Evolutionary conservation across 2,888 invertebrate species (phyloP).

Genomic region (Drosophila parthenogenetica): DNA sequence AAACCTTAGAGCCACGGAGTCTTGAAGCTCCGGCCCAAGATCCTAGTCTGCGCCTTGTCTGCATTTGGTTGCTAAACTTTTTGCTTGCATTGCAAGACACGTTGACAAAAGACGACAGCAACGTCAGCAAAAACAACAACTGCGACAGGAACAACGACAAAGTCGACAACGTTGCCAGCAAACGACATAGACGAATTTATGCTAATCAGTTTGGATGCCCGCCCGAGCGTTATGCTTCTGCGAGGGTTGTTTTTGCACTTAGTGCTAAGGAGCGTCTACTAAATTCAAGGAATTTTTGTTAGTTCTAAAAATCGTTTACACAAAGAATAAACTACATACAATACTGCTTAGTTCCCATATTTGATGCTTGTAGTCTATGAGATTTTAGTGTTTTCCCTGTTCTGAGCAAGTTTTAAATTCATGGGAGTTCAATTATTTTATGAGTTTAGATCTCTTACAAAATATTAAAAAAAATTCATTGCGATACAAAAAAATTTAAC

Average conservation of each 20-base stretch:
- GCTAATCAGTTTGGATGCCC: constrained; percentile 73
- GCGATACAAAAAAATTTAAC: too few relatives aligned
- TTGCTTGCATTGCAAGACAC: constrained; percentile 75
- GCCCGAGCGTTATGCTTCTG: constrained; percentile 37
- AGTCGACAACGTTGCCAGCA: constrained; percentile 56
- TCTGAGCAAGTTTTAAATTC: too few relatives aligned
- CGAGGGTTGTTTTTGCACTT: constrained; percentile 40
- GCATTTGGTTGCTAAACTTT: constrained; percentile 60
- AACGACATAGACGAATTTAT: constrained; percentile 78
- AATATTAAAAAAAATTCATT: too few relatives aligned
- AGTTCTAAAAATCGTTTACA: background rate
- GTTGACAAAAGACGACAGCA: constrained; percentile 76
- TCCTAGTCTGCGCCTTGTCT: constrained; percentile 47
- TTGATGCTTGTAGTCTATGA: too few relatives aligned
- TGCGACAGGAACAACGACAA: constrained; percentile 14
- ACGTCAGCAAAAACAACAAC: constrained; percentile 20
- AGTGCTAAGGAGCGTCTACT: constrained; percentile 30
- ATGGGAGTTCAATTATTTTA: too few relatives aligned
- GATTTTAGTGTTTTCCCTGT: too few relatives aligned
- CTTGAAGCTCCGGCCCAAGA: constrained; percentile 28
- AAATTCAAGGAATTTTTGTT: constrained; percentile 22
- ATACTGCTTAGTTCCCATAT: too few relatives aligned
- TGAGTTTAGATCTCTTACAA: too few relatives aligned
- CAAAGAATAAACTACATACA: background rate
- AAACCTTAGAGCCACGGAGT: background rate